phyloP scores from a whole-genome alignment of 2,888 invertebrate genomes.

The Drosophila neonasuta region DNA sequence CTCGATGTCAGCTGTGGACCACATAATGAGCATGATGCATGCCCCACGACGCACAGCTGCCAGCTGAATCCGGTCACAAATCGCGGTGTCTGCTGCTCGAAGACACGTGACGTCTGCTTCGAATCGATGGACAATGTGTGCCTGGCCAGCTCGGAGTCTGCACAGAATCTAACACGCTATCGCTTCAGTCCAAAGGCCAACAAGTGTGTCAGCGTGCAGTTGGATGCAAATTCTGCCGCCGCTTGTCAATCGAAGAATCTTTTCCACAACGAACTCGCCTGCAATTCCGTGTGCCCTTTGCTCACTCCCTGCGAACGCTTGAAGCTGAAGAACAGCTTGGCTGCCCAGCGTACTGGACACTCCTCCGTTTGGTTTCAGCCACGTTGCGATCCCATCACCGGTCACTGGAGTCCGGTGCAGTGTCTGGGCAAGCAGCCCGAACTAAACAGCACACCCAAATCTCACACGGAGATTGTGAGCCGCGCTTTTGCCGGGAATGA shows the following conservation, averaged over 20 bases:
- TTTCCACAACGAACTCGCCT: constrained; percentile 90
- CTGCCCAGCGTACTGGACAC: constrained; percentile 86
- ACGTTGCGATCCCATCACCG: constrained; percentile 87
- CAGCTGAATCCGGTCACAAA: constrained; percentile 91
- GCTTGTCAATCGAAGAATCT: constrained; percentile 93
- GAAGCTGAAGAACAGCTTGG: constrained; percentile 89
- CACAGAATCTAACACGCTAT: constrained; percentile 84
- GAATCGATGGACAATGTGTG: constrained; percentile 87
- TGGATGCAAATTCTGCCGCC: constrained; percentile 84
- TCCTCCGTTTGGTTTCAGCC: constrained; percentile 86
- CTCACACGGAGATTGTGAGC: constrained; percentile 57
- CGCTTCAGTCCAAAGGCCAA: constrained; percentile 90
- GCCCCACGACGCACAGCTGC: constrained; percentile 93
- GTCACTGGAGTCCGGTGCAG: constrained; percentile 91
- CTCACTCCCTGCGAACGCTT: constrained; percentile 91
- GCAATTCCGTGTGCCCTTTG: constrained; percentile 91
- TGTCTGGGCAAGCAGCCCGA: constrained; percentile 86
- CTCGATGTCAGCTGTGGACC: constrained; percentile 93
- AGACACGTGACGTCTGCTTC: constrained; percentile 92
- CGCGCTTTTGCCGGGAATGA: constrained; percentile 57
- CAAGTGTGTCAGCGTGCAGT: constrained; percentile 87
- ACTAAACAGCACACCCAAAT: constrained; percentile 30
- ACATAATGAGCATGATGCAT: constrained; percentile 87
- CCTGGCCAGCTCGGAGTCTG: constrained; percentile 76
- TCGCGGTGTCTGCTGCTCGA: constrained; percentile 93